These are phyloP conservation scores for Paraescarpia echinospica DNA, from an alignment of 1,140 invertebrate species.

Conservation along the genomic window DNA sequence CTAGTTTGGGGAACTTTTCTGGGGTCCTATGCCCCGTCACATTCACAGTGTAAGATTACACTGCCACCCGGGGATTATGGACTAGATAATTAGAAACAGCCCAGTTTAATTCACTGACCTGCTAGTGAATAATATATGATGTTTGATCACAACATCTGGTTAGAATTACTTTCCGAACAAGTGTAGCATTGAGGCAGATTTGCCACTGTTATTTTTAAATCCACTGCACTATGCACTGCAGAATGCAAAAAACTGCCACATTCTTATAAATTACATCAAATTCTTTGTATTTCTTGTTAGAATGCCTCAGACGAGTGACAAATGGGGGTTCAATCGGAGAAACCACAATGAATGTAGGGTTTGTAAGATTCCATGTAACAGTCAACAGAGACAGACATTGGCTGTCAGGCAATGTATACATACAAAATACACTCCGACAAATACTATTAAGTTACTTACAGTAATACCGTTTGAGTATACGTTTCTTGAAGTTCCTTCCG, in stretches of 20 bases:
- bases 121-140: not conserved
- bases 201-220: not conserved
- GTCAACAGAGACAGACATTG: not conserved
- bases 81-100: conserved; percentile 1
- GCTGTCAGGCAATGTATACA: not conserved
- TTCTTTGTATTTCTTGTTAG: no score
- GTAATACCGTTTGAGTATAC: not conserved
- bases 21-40: not conserved
- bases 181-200: not conserved
- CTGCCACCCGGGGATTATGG: not conserved
- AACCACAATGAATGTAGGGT: not conserved
- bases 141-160: not conserved
- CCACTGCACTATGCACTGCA: not conserved
- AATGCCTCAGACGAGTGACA: not conserved
- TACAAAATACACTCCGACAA: not conserved
- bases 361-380: not conserved
- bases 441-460: not conserved
- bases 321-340: not conserved
- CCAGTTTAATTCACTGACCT: conserved; percentile 1
- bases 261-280: no score
- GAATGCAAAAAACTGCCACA: not conserved
- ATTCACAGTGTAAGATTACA: not conserved
- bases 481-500: not conserved
- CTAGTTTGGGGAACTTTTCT: not conserved
- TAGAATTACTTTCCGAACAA: not conserved